Percentiles rank a stretch among this genome's conserved stretches.
These are phyloP conservation scores for Philereme vetulata DNA, from an alignment of 2,888 invertebrate genomes.

Conservation along the genomic window DNA sequence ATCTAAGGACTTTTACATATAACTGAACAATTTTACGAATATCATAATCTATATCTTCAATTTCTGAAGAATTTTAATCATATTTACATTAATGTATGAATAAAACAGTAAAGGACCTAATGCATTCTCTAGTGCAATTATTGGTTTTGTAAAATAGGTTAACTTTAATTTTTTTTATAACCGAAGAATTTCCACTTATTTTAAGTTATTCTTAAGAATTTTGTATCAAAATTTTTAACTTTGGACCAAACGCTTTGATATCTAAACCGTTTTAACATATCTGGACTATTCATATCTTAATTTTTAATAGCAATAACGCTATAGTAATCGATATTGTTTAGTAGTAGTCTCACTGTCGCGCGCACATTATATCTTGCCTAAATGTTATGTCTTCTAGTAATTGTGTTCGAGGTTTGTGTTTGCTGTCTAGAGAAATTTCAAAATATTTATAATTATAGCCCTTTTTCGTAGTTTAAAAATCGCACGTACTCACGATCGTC, in stretches of 20 bases:
- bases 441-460: not conserved
- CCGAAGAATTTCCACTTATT: not conserved
- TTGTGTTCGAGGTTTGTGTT: slow-evolving; percentile 49
- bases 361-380: slow-evolving; percentile 62
- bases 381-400: slow-evolving; percentile 44
- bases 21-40: slow-evolving; percentile 11
- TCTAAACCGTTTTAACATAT: slow-evolving; percentile 71
- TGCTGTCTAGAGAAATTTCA: slow-evolving; percentile 41
- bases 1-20: slow-evolving; percentile 9
- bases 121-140: slow-evolving; percentile 13
- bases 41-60: slow-evolving; percentile 17
- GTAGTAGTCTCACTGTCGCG: slow-evolving; percentile 46
- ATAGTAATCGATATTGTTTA: slow-evolving; percentile 46
- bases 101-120: slow-evolving; percentile 16
- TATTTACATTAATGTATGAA: slow-evolving; percentile 18
- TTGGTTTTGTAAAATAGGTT: slow-evolving; percentile 3
- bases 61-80: slow-evolving; percentile 10
- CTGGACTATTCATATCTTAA: slow-evolving; percentile 72
- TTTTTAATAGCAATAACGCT: slow-evolving; percentile 69
- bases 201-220: slow-evolving; percentile 14
- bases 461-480: too few relatives aligned
- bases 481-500: too few relatives aligned
- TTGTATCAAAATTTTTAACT: slow-evolving; percentile 35
- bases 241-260: slow-evolving; percentile 72
- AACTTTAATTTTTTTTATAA: not conserved